Conservation (phyloP, 2,113 vertebrate species). For the Stomatorhinus ivindoensis region DNA sequence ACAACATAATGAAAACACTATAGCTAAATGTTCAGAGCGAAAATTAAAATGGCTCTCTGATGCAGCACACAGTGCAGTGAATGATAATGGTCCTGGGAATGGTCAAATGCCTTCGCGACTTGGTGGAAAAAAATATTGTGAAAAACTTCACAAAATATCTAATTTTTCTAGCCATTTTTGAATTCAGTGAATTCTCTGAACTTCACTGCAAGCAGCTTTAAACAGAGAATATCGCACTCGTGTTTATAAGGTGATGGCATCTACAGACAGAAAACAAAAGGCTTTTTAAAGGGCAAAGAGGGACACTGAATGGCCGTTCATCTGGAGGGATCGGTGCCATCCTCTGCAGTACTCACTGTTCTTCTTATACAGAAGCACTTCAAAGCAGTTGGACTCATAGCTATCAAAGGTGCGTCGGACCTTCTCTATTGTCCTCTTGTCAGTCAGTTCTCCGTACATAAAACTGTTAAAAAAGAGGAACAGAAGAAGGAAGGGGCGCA, state of each 20-base stretch:
- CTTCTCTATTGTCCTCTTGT: conserved; percentile 93
- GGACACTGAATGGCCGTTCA: background rate
- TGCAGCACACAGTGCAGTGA: background rate
- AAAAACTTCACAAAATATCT: background rate
- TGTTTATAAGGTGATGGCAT: background rate
- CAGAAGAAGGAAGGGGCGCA: background rate
- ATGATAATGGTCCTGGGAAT: background rate
- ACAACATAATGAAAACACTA: background rate
- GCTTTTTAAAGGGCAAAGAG: background rate
- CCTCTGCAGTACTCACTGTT: conserved; percentile 74
- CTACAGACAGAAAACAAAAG: background rate
- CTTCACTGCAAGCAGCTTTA: background rate
- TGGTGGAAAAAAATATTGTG: background rate
- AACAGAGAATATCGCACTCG: background rate
- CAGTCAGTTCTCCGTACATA: conserved; percentile 96
- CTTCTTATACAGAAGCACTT: conserved; percentile 97
- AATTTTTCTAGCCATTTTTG: background rate
- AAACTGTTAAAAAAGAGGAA: conserved; percentile 66
- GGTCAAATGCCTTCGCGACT: background rate
- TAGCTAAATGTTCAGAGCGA: background rate
- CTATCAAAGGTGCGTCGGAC: conserved; percentile 88
- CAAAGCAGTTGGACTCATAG: conserved; percentile 94
- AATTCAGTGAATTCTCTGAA: background rate
- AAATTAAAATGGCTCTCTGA: background rate
- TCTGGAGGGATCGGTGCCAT: background rate